A percentile compares a stretch with the other conserved stretches of the same genome.
These are phyloP conservation scores for Nycteola revayana DNA, from an alignment of 2,888 invertebrate species.

Conservation along the genomic window DNA sequence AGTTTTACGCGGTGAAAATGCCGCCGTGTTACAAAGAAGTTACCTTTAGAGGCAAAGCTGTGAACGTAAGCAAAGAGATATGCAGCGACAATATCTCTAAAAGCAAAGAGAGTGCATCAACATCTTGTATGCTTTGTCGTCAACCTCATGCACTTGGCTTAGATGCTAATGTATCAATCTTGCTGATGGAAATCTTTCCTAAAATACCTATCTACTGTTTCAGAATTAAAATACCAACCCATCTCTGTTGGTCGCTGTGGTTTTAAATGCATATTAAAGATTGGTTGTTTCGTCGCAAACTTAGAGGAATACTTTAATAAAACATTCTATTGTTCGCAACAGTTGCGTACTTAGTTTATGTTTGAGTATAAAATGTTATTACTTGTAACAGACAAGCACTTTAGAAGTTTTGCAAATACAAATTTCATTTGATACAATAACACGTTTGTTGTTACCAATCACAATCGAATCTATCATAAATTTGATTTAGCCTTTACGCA, in stretches of 20 bases:
- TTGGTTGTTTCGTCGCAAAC: no score
- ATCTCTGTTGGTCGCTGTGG: no score
- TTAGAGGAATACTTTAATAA: background rate
- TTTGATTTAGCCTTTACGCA: slow-evolving; percentile 12
- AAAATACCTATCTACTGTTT: slow-evolving; percentile 5
- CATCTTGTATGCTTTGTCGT: slow-evolving; percentile 47
- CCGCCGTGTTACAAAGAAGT: slow-evolving; percentile 13
- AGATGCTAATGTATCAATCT: slow-evolving; percentile 54
- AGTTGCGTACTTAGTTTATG: slow-evolving; percentile 5
- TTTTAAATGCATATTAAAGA: no score
- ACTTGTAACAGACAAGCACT: slow-evolving; percentile 17
- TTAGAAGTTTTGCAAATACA: slow-evolving; percentile 15
- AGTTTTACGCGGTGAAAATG: slow-evolving; percentile 19
- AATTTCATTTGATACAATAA: slow-evolving; percentile 24
- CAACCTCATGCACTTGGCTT: slow-evolving; percentile 37
- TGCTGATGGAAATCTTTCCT: slow-evolving; percentile 43
- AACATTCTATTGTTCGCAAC: slow-evolving; percentile 8
- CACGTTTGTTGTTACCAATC: slow-evolving; percentile 15
- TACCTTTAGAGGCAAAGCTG: slow-evolving; percentile 27
- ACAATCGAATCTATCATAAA: slow-evolving; percentile 19
- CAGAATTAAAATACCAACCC: no score
- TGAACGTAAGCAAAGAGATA: slow-evolving; percentile 21
- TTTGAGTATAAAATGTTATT: slow-evolving; percentile 16
- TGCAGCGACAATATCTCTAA: slow-evolving; percentile 53
- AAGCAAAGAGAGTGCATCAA: slow-evolving; percentile 56